These are phyloP conservation scores for Crotophaga sulcirostris DNA, from an alignment of 2,113 vertebrate genomes.

Conservation along the genomic window DNA sequence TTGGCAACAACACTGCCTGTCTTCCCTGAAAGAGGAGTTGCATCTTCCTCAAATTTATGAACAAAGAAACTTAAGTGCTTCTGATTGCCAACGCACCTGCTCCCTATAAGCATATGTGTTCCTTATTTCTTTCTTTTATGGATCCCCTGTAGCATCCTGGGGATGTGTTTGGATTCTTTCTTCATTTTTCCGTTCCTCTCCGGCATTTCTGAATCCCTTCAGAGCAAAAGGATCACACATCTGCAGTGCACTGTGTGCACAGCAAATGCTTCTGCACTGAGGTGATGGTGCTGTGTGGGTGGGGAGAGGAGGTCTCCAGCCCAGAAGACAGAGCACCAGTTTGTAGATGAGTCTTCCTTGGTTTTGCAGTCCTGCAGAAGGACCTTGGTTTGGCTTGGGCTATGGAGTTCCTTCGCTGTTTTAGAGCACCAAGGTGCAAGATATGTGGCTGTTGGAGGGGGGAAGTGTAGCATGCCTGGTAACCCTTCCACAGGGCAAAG, in stretches of 20 bases:
- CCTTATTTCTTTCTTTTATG: background rate
- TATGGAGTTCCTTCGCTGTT: background rate
- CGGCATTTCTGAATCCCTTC: background rate
- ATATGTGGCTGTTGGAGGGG: background rate
- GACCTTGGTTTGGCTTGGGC: rapidly evolving
- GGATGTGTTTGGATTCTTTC: background rate
- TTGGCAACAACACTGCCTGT: background rate
- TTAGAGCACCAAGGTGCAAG: background rate
- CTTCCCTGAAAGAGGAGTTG: background rate
- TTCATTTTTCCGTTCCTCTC: background rate
- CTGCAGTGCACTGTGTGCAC: background rate
- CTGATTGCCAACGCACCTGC: background rate
- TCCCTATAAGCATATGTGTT: background rate
- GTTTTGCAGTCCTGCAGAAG: background rate
- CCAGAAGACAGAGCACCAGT: rapidly evolving
- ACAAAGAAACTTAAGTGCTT: background rate
- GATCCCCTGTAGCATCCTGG: background rate
- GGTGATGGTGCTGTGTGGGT: background rate
- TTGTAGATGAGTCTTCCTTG: background rate
- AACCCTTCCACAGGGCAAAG: background rate
- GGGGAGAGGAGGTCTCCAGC: background rate
- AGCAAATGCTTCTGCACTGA: background rate
- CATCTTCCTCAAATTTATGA: background rate
- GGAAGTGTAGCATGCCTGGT: background rate
- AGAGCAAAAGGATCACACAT: background rate